Base-by-base conservation (phyloP, 2,888 invertebrate genomes). In the Spicauda simplicius region DNA sequence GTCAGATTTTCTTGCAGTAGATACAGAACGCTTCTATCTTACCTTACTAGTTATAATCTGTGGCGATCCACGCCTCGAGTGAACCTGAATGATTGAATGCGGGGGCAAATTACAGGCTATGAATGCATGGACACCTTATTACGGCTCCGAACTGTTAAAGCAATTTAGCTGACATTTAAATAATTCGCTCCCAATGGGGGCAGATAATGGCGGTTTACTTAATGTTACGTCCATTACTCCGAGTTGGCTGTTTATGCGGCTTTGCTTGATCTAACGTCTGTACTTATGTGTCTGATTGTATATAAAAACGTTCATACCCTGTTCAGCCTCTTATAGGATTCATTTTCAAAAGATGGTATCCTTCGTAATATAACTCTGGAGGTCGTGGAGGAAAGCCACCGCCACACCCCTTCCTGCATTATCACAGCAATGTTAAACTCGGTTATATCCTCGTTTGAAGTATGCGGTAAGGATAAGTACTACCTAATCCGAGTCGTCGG, bases 141-240 rank as follows among this genome's bases (percentile, higher is more conserved):
- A 90, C 90, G 74, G 83, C 82, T 83, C 88, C 83, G 83, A 85
- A 86, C 91, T 89, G 90, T 90, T 91, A 86, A 87, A 85, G 91
- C 85, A 91, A 91, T 92, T 91, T 91, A 90, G 80, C 91, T 91
- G 91, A 92, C 91, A 91, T 93, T 93, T 92, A 92, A 93, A 90
- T 91, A 90, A 89, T 91, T 90, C 80, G 74, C 82, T 73, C 80
- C 80, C 83, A 88, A 88, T 84, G 85, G 79, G 84, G 82, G 81
- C 85, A 78, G 74, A 77, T 83, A 83, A 88, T 87, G 84, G 81
- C 80, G 83, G 84, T 82, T 86, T 85, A 41, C 41, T 41, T 83
- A 84, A 86, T 83, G 77, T 75, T 77, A 77, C 79, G 77, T 77
- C 72, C 74, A 75, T 79, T 81, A 81, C 73, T 76, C 74, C 53